A percentile compares a stretch with the other conserved stretches of the same genome.
phyloP scores from a whole-genome alignment of 64 coral and sea anemone species.

The Stichodactyla helianthus region DNA sequence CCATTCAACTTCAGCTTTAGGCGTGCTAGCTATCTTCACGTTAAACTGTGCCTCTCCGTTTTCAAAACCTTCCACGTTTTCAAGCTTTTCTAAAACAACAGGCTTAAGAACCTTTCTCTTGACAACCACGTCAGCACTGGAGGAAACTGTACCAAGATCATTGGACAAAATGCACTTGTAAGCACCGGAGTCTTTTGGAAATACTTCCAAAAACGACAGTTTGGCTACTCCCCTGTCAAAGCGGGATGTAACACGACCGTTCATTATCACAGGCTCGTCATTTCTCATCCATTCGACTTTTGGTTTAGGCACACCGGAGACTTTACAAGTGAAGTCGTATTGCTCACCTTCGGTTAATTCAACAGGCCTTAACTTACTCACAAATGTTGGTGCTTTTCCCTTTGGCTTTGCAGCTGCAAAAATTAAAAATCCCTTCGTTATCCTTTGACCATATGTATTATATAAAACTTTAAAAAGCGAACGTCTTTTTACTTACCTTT shows the following conservation, averaged over 20 bases:
- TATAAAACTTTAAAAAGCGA: slow-evolving; percentile 24
- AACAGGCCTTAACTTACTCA: slow-evolving; percentile 20
- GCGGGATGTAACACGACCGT: slow-evolving; percentile 41
- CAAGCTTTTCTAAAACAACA: slow-evolving; percentile 73
- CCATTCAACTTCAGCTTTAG: slow-evolving; percentile 74
- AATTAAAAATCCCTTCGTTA: not conserved
- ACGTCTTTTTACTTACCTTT: slow-evolving; percentile 18
- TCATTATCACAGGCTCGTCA: slow-evolving; percentile 33
- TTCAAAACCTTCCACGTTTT: slow-evolving; percentile 53
- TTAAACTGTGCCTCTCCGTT: slow-evolving; percentile 64
- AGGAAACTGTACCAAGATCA: slow-evolving; percentile 56
- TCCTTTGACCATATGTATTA: not conserved
- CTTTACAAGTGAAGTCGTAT: slow-evolving; percentile 24
- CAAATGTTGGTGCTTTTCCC: slow-evolving; percentile 20
- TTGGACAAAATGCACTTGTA: slow-evolving; percentile 78
- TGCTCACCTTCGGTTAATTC: slow-evolving; percentile 38
- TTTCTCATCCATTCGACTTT: slow-evolving; percentile 85
- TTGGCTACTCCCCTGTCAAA: slow-evolving; percentile 58
- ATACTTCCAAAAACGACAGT: slow-evolving; percentile 48
- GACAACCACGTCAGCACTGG: slow-evolving; percentile 64
- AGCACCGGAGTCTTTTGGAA: slow-evolving; percentile 58
- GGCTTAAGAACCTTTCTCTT: slow-evolving; percentile 63
- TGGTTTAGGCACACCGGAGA: slow-evolving; percentile 49
- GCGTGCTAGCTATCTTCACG: slow-evolving; percentile 45
- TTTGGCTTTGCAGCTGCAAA: not conserved